Conservation (phyloP, 2,113 vertebrate genomes). For the Micromys minutus region DNA sequence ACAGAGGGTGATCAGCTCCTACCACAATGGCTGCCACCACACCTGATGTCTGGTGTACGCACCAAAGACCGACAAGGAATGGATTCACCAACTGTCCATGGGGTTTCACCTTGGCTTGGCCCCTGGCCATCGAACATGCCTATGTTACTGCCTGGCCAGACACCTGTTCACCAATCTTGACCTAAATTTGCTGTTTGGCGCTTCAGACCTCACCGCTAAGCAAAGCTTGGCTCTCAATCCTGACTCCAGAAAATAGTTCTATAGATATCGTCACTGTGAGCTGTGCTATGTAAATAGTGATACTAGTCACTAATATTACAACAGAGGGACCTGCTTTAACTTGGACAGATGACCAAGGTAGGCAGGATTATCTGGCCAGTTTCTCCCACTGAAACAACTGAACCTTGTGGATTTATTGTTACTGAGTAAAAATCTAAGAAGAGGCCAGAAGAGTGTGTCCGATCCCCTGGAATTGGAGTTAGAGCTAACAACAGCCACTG, state of each 20-base stretch:
- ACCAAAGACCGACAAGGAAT: background rate
- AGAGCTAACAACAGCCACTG: too few relatives aligned
- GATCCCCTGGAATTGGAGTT: background rate
- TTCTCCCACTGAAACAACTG: background rate
- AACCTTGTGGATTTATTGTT: background rate
- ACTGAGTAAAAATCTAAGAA: background rate
- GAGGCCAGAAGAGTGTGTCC: background rate
- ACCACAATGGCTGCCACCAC: background rate
- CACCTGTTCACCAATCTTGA: background rate
- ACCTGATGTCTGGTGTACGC: background rate
- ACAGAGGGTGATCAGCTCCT: too few relatives aligned
- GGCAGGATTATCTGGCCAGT: too few relatives aligned
- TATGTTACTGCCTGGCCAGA: background rate
- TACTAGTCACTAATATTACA: background rate
- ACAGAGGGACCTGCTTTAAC: background rate
- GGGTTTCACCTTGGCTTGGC: too few relatives aligned
- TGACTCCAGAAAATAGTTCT: background rate
- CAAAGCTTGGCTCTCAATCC: background rate
- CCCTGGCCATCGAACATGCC: rapidly evolving
- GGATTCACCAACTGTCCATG: background rate
- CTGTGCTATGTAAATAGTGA: background rate
- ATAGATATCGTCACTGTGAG: background rate
- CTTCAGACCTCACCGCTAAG: background rate
- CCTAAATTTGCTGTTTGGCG: background rate
- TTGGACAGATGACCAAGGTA: background rate